phyloP scores from a whole-genome alignment of 2,888 invertebrate species.

The Xestia rhomboidea region DNA sequence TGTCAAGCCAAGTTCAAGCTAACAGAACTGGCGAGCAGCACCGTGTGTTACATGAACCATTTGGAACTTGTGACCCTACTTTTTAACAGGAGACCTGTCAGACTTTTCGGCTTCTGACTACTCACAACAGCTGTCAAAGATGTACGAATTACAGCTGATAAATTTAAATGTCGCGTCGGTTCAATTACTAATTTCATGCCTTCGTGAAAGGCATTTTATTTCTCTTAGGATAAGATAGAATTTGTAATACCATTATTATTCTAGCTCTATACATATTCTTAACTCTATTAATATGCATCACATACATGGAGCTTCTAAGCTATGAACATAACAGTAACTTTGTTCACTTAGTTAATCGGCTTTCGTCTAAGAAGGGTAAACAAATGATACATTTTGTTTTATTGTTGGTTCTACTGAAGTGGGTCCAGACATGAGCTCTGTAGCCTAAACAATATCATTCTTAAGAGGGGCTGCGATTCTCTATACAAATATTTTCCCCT shows the following conservation, averaged over 20 bases:
- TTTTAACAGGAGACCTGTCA: too few species aligned
- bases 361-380: slow-evolving; percentile 33
- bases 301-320: slow-evolving; percentile 6
- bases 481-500: too few species aligned
- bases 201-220: not conserved
- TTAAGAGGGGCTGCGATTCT: too few species aligned
- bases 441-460: not conserved
- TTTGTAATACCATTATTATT: not conserved
- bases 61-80: too few species aligned
- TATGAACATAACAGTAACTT: slow-evolving; percentile 39
- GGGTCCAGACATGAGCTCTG: slow-evolving; percentile 3
- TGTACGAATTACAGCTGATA: not conserved
- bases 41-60: too few species aligned
- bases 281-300: slow-evolving; percentile 13
- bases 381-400: slow-evolving; percentile 40
- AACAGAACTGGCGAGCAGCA: too few species aligned
- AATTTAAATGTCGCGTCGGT: not conserved
- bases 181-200: slow-evolving; percentile 4
- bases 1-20: too few species aligned
- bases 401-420: slow-evolving; percentile 24
- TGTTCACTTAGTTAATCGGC: slow-evolving; percentile 47
- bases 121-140: not conserved
- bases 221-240: not conserved
- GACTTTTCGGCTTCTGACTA: too few species aligned
- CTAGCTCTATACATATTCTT: not conserved